Evolutionary conservation across 1,140 invertebrate genomes (phyloP), one percentile per base, ranked within the genome.

Genomic region (Tetragonula clypearis): DNA sequence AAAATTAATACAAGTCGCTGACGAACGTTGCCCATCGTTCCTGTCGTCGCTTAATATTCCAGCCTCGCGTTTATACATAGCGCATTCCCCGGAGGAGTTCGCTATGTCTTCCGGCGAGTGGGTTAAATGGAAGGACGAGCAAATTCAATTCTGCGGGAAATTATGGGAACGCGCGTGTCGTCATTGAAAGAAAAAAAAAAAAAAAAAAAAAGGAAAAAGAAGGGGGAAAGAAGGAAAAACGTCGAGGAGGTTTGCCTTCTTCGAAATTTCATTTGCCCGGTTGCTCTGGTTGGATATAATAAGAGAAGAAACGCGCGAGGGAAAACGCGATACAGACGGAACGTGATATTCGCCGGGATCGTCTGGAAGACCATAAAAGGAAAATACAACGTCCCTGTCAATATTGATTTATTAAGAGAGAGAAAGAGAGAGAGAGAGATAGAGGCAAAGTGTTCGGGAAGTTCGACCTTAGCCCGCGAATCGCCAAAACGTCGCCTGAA

Each of bases 401-500:
- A 85, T 85, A 58, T 80, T 85, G 84, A 85, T 85, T 85, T 85
- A 85, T 85, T 82, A 82, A 55, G 6, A n/a, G 3, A 12, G 53
- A 66, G 56, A 41, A 5, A 41, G 41, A 41, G 41, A 41, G 41
- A 49, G 8, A 49, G 41, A 49, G 41, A 49, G 41, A 49, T 0
- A 12, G 53, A 66, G 68, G 41, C 15, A n/a, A 62, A 79, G 65
- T 79, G 55, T 82, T 68, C 55, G 79, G 35, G 72, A 82, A 85
- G 69, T 82, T 85, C 72, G 66, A 82, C 79, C 82, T 85, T 69
- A 30, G 35, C 53, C 62, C 41, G 35, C 21, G 55, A 76, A 53
- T 79, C 49, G 60, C 55, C 55, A 19, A 49, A 58, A 71, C 66
- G 55, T 9, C 53, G 72, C 26, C n/a, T 74, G 79, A 76, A 85